These are phyloP conservation scores for Junonia oenone DNA, from an alignment of 2,888 invertebrate species.

Conservation along the genomic window DNA sequence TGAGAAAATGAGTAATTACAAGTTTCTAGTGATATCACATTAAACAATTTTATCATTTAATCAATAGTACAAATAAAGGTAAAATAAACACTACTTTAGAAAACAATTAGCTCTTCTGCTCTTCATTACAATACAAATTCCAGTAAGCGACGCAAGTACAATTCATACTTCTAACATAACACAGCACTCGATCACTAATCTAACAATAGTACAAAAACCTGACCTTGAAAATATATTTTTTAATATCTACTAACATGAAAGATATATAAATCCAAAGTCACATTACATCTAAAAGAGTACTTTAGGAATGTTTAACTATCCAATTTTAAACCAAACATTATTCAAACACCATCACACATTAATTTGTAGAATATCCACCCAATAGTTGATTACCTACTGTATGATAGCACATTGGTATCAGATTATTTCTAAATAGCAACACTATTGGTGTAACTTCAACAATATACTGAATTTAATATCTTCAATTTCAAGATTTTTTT, in stretches of 20 bases:
- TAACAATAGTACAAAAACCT: conserved; percentile 18
- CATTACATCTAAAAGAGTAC: conserved; percentile 1
- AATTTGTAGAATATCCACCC: neutral
- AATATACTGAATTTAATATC: neutral
- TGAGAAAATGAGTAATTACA: conserved; percentile 24
- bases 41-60: conserved; percentile 21
- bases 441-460: neutral
- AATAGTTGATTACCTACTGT: conserved; percentile 20
- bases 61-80: conserved; percentile 7
- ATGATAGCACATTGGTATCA: conserved; percentile 11
- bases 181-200: conserved; percentile 26
- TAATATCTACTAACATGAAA: conserved; percentile 1
- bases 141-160: conserved; percentile 11
- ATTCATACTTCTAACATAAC: conserved; percentile 18
- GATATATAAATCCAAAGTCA: neutral
- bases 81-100: neutral
- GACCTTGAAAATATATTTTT: neutral
- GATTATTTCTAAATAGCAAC: conserved; percentile 3
- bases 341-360: conserved; percentile 15
- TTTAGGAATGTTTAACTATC: conserved; percentile 27
- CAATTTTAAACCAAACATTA: conserved; percentile 12
- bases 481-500: neutral
- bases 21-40: conserved; percentile 31
- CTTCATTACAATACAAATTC: conserved; percentile 6
- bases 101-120: conserved; percentile 2